Base-by-base conservation (phyloP, 35 echinoderm and acorn worm species). In the Patiria miniata region DNA sequence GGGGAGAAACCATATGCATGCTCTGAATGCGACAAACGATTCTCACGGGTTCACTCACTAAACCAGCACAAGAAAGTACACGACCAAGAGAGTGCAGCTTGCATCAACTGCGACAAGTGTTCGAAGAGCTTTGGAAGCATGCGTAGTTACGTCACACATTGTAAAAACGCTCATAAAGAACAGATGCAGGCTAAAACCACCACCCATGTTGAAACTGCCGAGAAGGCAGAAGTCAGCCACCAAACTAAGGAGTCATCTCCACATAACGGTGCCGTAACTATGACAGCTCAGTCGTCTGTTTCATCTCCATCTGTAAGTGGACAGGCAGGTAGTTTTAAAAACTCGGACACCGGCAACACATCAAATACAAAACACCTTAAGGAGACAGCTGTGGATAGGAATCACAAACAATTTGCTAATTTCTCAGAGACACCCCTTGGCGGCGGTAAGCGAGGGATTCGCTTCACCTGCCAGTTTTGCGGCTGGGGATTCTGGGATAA, bases 401-500 rank as follows among this genome's bases (percentile, higher is more conserved):
- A 47, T 12, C 4, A 6, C 42, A 47, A 47, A 12, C 42, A 47
- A 47, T 4, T 47, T 47, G 42, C 4, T 12, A 47, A 47, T 12
- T 34, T 73, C 34, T 26, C 7, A 22, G 65, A 22, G 34, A 15
- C 19, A 8, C 65, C 65, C 26, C 65, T 32, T 73, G 65, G 65
- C 0, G 65, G 65, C 29, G 65, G 65, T 28, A 73, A 36, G 65
- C 65, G 65, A 30, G 65, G 65, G 30, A 34, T 73, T 32, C 65
- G 65, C 65, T 73, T 73, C 29, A 73, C 65, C 5, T 73, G 65
- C n/a, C 65, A 73, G 29, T 73, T 73, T 34, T 73, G 65, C 29
- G 65, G 65, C 1, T 73, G 65, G 65, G 65, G 65, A 10, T 73
- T 73, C 26, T 73, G 65, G 65, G 65, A 73, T 34, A 73, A 34